Base-by-base conservation (phyloP, 2,888 invertebrate genomes). In the Psylliodes chrysocephalus region DNA sequence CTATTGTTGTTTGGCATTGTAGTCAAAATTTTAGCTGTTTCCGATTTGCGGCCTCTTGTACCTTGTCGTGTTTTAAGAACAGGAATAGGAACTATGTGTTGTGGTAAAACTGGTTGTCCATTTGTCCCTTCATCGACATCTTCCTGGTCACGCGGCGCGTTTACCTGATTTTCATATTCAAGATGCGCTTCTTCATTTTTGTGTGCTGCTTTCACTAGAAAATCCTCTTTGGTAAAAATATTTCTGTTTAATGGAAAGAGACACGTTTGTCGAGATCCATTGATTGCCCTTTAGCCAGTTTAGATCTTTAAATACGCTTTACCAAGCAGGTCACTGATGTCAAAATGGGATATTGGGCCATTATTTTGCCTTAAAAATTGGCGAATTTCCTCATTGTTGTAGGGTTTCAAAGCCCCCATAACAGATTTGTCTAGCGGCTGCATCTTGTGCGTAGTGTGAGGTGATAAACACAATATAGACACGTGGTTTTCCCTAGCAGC, bases 121-220 rank as follows among this genome's bases (percentile, higher is more conserved):
- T 61, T 22, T 44, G 54, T 38, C 63, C 60, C 54, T 52, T 64
- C 28, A 22, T 28, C 68, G 61, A 47, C 64, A 44, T 17, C 57
- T 49, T 52, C 60, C n/a, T n/a, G n/a, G n/a, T n/a, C n/a, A n/a
- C n/a, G n/a, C n/a, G n/a, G n/a, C 63, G 25, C 40, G 38, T 52
- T 12, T 51, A 51, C 30, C 18, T 33, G 33, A 19, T 33, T 33
- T 33, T 33, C 30, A n/a, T n/a, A n/a, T 33, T 33, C 33, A 33
- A 8, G 28, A 15, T 42, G 42, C 15, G 42, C 42, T 17, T 42
- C 42, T 17, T 42, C n/a, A n/a, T n/a, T n/a, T n/a, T n/a, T n/a
- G n/a, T n/a, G n/a, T n/a, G n/a, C n/a, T n/a, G n/a, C n/a, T n/a
- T n/a, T n/a, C n/a, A n/a, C n/a, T n/a, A n/a, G n/a, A n/a, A n/a